A percentile compares a stretch with the other conserved stretches of the same genome.
Evolutionary conservation across 1,140 invertebrate species (phyloP).

Genomic region (Drosophila watanabei): DNA sequence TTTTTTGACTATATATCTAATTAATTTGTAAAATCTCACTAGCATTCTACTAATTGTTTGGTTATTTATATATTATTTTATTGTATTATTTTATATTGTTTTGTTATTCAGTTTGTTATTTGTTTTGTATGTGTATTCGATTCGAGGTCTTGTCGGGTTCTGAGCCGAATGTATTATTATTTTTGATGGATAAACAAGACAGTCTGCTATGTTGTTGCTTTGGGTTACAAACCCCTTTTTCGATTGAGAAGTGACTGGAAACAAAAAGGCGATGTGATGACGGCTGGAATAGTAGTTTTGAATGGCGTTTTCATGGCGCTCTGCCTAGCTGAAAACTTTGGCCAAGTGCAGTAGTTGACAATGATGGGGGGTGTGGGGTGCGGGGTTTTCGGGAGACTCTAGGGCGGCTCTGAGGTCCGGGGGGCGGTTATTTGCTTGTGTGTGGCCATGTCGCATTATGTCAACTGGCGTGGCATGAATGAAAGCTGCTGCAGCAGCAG

Average conservation of each 20-base stretch:
- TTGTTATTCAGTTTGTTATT: background rate
- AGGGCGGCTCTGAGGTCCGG: background rate
- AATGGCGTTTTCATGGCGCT: conserved; percentile 37
- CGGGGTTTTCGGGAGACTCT: background rate
- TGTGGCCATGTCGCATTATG: conserved; percentile 71
- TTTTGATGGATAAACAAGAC: conserved; percentile 11
- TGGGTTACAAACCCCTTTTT: conserved; percentile 28
- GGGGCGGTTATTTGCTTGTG: conserved; percentile 24
- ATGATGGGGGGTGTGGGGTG: background rate
- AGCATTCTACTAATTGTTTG: background rate
- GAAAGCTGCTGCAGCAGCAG: conserved; percentile 62
- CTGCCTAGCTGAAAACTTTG: conserved; percentile 35
- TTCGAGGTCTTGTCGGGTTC: conserved; percentile 2
- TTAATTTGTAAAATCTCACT: too few relatives aligned
- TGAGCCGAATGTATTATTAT: conserved; percentile 22
- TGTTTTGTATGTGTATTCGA: conserved; percentile 18
- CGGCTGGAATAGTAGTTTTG: conserved; percentile 18
- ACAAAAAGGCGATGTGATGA: conserved; percentile 18
- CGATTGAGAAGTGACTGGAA: conserved; percentile 27
- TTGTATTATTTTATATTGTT: background rate
- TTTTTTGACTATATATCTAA: background rate
- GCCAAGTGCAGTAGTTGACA: conserved; percentile 27
- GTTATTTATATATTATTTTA: too few relatives aligned
- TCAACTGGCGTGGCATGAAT: conserved; percentile 74
- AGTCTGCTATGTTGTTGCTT: conserved; percentile 44